Conservation (phyloP, 2,888 invertebrate genomes). For the Nematopogon swammerdamellus region DNA sequence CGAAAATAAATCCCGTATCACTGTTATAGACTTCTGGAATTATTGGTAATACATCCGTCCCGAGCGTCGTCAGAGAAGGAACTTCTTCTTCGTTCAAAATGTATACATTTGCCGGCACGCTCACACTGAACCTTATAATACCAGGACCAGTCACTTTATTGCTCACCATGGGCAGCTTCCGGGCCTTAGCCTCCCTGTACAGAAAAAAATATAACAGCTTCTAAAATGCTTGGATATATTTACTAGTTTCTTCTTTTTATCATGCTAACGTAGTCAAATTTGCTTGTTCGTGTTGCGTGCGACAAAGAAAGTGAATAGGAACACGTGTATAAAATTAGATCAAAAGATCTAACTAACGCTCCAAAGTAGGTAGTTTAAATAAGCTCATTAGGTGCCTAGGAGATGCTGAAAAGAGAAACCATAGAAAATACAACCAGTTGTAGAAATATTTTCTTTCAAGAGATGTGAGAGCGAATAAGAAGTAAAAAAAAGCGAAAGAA, state of each 20-base stretch:
- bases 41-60: conserved; percentile 60
- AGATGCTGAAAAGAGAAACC: no score
- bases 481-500: no score
- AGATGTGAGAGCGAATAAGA: no score
- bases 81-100: conserved; percentile 67
- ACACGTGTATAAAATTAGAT: no score
- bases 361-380: no score
- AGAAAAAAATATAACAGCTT: conserved; percentile 8
- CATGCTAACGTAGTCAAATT: not conserved
- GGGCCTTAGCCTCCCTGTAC: conserved; percentile 35
- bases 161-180: conserved; percentile 57
- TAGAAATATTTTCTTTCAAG: no score
- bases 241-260: conserved; percentile 1
- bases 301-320: no score
- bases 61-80: conserved; percentile 65
- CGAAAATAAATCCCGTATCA: not conserved
- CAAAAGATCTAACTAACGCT: no score
- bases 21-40: conserved; percentile 43
- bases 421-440: no score
- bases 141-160: conserved; percentile 64
- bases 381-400: no score
- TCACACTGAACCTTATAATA: conserved; percentile 44
- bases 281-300: no score
- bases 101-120: conserved; percentile 57
- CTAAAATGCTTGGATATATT: no score